Evolutionary conservation across 2,888 invertebrate species (phyloP), one percentile per base, ranked within the genome.

Genomic region (Dicranocentrus wangi): DNA sequence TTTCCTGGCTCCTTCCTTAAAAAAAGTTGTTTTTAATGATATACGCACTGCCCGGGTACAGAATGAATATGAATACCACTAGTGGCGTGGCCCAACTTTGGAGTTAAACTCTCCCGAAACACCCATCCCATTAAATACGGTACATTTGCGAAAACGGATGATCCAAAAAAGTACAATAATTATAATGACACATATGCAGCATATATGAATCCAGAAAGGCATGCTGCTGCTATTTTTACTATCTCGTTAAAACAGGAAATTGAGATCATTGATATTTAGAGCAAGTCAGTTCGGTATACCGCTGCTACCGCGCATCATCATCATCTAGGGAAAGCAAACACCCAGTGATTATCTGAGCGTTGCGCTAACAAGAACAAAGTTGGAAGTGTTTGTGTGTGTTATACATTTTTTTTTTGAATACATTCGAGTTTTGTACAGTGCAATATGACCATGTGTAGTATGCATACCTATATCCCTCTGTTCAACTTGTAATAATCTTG

Each of bases 191-290:
- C 53, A 53, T 3, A 39, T 43, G 15, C 43, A 43, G 15, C 13
- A 25, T 55, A 8, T 51, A 55, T 60, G 60, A 60, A 60, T 60
- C 28, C 25, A n/a, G n/a, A n/a, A n/a, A n/a, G n/a, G n/a, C n/a
- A n/a, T n/a, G n/a, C n/a, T 60, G 28, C 27, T 60, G 23, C 28
- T n/a, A 63, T 39, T 42, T 63, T 63, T 68, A 51, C 53, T 51
- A 68, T 63, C 73, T 73, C 73, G 53, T 73, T 73, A 73, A 73
- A 73, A 73, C 51, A 63, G 65, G 55, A 55, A 73, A 65, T 53
- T 43, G 53, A 73, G 63, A 73, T 53, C 65, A 73, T 65, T 73
- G 73, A 63, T 63, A 73, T 73, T 53, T 60, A 32, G 60, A 55
- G 25, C 60, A 27, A 58, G 47, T 5, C 13, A 47, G 10, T 32